These are phyloP conservation scores for Drosophila lacertosa DNA, from an alignment of 1,140 invertebrate species.

Conservation along the genomic window DNA sequence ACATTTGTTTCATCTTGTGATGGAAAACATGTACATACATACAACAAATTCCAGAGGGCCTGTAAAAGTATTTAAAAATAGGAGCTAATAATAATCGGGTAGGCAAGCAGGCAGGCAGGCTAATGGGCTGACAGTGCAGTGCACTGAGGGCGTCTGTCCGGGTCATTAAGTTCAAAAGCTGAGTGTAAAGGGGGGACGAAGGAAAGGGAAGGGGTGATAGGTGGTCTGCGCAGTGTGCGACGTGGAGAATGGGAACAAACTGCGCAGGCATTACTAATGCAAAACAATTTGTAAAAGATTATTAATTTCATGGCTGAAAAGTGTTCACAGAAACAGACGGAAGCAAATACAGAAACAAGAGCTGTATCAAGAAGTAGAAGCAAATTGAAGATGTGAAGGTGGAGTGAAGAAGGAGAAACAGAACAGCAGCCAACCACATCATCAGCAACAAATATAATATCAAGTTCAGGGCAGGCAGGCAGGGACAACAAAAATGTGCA, in stretches of 20 bases:
- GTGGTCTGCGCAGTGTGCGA: conserved; percentile 27
- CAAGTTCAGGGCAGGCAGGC: conserved; percentile 30
- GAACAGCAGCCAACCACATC: conserved; percentile 13
- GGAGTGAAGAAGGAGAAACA: conserved; percentile 8
- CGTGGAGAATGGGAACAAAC: conserved; percentile 52
- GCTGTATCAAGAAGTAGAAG: conserved; percentile 16
- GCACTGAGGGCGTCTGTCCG: conserved; percentile 40
- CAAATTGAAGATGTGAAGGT: too few species aligned
- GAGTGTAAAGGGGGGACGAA: conserved; percentile 4
- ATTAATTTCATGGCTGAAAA: conserved; percentile 68
- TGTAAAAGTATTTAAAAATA: conserved; percentile 74
- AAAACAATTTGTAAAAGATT: conserved; percentile 73
- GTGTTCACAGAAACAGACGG: conserved; percentile 42
- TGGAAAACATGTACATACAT: conserved; percentile 18
- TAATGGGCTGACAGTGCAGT: conserved; percentile 32
- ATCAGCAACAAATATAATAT: conserved; percentile 26
- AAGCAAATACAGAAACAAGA: conserved; percentile 44
- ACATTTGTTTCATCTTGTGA: conserved; percentile 10
- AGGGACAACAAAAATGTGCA: conserved; percentile 3
- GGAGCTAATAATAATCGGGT: conserved; percentile 58
- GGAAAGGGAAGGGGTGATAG: too few species aligned
- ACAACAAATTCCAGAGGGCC: conserved; percentile 62
- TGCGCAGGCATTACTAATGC: conserved; percentile 67
- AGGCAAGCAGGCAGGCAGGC: conserved; percentile 23
- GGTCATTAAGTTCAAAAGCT: conserved; percentile 54